A percentile compares a stretch with the other conserved stretches of the same genome.
These are phyloP conservation scores for Endotricha flammealis DNA, from an alignment of 2,888 invertebrate species.

Conservation along the genomic window DNA sequence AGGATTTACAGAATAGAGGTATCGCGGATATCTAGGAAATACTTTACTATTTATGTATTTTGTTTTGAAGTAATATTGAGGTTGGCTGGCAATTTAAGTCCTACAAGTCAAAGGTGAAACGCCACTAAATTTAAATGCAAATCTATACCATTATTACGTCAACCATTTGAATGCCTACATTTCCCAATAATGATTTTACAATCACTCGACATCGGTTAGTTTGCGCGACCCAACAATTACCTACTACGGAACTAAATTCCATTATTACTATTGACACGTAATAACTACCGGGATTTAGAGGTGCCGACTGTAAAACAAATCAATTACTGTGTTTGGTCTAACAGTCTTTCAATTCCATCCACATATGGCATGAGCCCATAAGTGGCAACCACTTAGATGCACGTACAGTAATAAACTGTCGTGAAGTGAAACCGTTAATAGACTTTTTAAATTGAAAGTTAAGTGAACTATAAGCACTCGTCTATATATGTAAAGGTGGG, in stretches of 20 bases:
- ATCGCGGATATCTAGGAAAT: too few species aligned
- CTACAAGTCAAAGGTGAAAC: conserved; percentile 10
- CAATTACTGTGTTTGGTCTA: conserved; percentile 52
- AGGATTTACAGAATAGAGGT: too few species aligned
- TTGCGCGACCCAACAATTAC: conserved; percentile 26
- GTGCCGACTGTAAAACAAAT: conserved; percentile 47
- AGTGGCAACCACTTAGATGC: conserved; percentile 59
- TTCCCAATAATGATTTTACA: conserved; percentile 7
- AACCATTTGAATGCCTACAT: conserved; percentile 3
- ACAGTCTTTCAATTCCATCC: conserved; percentile 27
- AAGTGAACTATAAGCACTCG: conserved; percentile 38
- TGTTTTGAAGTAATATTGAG: too few species aligned
- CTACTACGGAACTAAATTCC: conserved; percentile 46
- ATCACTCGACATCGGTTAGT: conserved; percentile 14
- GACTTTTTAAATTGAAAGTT: conserved; percentile 45
- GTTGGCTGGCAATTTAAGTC: too few species aligned
- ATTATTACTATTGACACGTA: conserved; percentile 56
- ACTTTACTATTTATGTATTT: too few species aligned
- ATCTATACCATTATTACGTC: conserved; percentile 4
- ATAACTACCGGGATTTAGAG: conserved; percentile 47
- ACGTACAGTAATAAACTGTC: conserved; percentile 51
- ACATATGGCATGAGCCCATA: conserved; percentile 47
- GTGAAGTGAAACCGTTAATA: conserved; percentile 50
- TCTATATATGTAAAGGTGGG: conserved; percentile 5
- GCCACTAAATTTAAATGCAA: conserved; percentile 1